A percentile compares a stretch with the other conserved stretches of the same genome.
Evolutionary conservation across 30 jellyfish, hydroid and myxozoan species (phyloP).

Genomic region (Aurelia aurita): DNA sequence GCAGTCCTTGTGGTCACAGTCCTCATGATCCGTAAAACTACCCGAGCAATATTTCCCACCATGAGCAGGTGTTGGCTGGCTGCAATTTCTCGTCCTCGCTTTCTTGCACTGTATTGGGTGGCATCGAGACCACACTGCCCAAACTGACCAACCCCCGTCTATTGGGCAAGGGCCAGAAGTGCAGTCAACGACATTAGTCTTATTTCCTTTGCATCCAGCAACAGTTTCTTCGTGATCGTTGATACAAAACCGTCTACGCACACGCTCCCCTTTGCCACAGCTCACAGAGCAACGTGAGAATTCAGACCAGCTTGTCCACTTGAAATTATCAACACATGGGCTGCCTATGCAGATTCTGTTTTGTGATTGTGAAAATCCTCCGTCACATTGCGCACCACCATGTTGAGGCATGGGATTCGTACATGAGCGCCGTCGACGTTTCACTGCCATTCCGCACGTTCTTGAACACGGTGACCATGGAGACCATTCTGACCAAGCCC

Average conservation of each 20-base stretch:
- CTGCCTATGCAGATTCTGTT: slow-evolving; percentile 70
- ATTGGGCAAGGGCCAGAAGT: slow-evolving; percentile 56
- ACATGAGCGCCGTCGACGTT: slow-evolving; percentile 89
- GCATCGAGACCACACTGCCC: slow-evolving; percentile 95
- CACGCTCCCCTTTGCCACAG: slow-evolving; percentile 73
- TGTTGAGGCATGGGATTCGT: slow-evolving; percentile 82
- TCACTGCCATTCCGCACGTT: slow-evolving; percentile 91
- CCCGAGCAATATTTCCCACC: slow-evolving; percentile 91
- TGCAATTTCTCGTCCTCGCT: slow-evolving; percentile 76
- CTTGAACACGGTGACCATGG: slow-evolving; percentile 92
- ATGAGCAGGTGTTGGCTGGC: slow-evolving; percentile 61
- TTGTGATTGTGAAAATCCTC: slow-evolving; percentile 76
- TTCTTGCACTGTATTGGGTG: slow-evolving; percentile 78
- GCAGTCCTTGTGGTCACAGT: slow-evolving; percentile 75
- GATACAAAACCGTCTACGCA: slow-evolving; percentile 80
- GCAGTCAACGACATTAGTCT: slow-evolving; percentile 59
- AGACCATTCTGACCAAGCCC: slow-evolving; percentile 95
- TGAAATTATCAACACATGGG: slow-evolving; percentile 68
- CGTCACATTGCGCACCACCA: slow-evolving; percentile 87
- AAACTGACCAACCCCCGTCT: slow-evolving; percentile 88
- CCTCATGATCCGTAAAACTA: slow-evolving; percentile 14
- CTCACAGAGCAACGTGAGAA: slow-evolving; percentile 80
- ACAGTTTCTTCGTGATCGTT: slow-evolving; percentile 67
- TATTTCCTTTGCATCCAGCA: slow-evolving; percentile 77
- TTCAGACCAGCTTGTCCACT: slow-evolving; percentile 92